Evolutionary conservation across 2,888 invertebrate genomes (phyloP).

Genomic region (Osmoderma eremita): DNA sequence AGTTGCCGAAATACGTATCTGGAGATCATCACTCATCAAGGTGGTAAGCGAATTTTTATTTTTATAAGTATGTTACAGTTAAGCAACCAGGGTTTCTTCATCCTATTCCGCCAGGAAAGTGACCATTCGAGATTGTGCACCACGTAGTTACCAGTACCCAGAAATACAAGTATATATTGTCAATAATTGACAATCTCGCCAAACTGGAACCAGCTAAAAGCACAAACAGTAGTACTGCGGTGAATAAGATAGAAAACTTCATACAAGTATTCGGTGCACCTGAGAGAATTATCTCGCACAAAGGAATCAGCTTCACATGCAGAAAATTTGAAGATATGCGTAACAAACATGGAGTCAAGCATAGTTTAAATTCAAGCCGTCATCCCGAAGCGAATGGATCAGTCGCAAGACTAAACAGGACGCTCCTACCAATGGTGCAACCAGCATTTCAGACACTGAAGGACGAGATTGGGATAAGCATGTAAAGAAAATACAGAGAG

Average conservation of each 20-base stretch:
- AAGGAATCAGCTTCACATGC: conserved; percentile 41
- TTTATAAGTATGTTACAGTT: no score
- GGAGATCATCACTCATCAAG: no score
- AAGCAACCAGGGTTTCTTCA: conserved; percentile 46
- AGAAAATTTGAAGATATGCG: conserved; percentile 39
- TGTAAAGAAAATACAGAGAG: neutral
- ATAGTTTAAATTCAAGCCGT: conserved; percentile 36
- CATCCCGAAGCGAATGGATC: conserved; percentile 53
- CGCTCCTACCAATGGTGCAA: conserved; percentile 46
- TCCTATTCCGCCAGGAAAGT: conserved; percentile 48
- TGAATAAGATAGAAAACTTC: conserved; percentile 42
- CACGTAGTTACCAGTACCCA: conserved; percentile 43
- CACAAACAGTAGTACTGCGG: conserved; percentile 28
- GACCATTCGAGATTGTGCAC: conserved; percentile 49
- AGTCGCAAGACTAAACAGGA: conserved; percentile 47
- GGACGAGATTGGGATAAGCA: neutral
- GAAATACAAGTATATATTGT: conserved; percentile 47
- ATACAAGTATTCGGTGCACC: conserved; percentile 46
- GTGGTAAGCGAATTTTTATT: no score
- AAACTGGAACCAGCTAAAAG: conserved; percentile 44
- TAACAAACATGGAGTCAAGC: conserved; percentile 44
- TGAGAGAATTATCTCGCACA: neutral
- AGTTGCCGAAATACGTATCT: no score
- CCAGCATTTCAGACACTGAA: neutral
- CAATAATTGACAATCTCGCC: conserved; percentile 47